These are phyloP conservation scores for Eidolon helvum DNA, from an alignment of 2,113 vertebrate species.

Conservation along the genomic window DNA sequence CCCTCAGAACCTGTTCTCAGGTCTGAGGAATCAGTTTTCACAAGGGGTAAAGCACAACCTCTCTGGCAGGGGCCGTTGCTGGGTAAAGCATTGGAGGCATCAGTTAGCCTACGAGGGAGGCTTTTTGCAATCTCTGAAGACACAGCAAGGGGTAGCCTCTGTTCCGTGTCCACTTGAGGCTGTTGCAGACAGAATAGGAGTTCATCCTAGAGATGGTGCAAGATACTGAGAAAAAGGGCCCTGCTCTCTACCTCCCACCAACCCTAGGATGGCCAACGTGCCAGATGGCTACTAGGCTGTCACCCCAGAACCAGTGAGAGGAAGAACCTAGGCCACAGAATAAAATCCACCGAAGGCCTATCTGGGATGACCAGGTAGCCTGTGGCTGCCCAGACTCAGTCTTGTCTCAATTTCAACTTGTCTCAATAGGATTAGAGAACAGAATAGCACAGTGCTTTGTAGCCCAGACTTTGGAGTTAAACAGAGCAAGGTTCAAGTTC, in stretches of 20 bases:
- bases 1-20: neutral
- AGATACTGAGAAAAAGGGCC: neutral
- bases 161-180: neutral
- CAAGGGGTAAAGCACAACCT: neutral
- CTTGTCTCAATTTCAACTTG: neutral
- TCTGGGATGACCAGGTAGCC: neutral
- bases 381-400: neutral
- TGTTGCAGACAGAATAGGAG: neutral
- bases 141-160: neutral
- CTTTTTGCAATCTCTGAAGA: neutral
- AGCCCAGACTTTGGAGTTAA: neutral
- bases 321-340: neutral
- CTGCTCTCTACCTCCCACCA: neutral
- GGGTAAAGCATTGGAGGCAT: neutral
- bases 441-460: neutral
- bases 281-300: neutral
- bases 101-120: neutral
- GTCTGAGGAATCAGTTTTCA: neutral
- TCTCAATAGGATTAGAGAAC: neutral
- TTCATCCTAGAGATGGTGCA: neutral
- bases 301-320: neutral
- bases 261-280: neutral
- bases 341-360: neutral
- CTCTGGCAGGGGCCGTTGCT: accelerated
- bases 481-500: neutral